A percentile compares a stretch with the other conserved stretches of the same genome.
Conservation (phyloP, 1,140 invertebrate species). For the Orius insidiosus region DNA sequence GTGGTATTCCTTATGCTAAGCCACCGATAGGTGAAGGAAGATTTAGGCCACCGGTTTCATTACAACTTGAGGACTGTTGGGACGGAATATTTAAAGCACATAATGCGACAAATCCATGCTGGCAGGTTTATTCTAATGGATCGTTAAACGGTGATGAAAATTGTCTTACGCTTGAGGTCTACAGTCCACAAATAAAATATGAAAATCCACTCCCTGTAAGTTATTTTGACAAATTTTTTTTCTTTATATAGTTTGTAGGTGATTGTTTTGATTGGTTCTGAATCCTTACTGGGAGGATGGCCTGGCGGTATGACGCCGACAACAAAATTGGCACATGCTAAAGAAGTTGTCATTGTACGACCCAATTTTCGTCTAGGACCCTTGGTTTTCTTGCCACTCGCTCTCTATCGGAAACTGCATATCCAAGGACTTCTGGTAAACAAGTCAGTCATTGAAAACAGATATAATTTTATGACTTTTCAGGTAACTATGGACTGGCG, state of each 20-base stretch:
- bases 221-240: conserved; percentile 26
- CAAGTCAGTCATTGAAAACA: too few species aligned
- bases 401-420: conserved; percentile 43
- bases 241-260: too few species aligned
- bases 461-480: background rate
- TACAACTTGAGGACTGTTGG: conserved; percentile 58
- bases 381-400: conserved; percentile 63
- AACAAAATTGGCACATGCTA: conserved; percentile 44
- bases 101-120: conserved; percentile 42
- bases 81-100: conserved; percentile 52
- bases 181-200: conserved; percentile 43
- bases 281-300: conserved; percentile 52
- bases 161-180: conserved; percentile 91
- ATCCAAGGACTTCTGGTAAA: conserved; percentile 42
- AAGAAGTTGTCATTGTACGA: conserved; percentile 64
- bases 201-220: conserved; percentile 17
- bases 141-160: conserved; percentile 61
- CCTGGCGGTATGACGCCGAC: conserved; percentile 40
- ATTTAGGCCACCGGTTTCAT: conserved; percentile 76
- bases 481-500: conserved; percentile 68
- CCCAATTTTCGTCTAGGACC: conserved; percentile 49
- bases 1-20: conserved; percentile 90
- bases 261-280: conserved; percentile 62
- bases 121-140: conserved; percentile 45
- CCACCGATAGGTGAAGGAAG: conserved; percentile 66